Evolutionary conservation across 35 echinoderm and acorn worm species (phyloP), one percentile per base, ranked within the genome.

Genomic region (Lytechinus variegatus): DNA sequence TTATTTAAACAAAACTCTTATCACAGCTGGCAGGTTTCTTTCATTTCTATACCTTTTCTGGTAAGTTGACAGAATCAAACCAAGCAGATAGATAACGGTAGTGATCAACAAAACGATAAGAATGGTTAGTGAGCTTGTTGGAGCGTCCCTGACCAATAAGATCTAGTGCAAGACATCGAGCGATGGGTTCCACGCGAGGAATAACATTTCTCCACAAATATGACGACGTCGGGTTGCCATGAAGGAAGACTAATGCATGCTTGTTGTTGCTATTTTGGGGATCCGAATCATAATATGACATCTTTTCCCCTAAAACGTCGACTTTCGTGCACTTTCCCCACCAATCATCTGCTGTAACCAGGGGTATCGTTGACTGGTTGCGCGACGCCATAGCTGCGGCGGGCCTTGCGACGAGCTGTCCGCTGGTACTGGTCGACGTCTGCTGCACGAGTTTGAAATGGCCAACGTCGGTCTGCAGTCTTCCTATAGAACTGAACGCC

Each of bases 191-290:
- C 14, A 99, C 96, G 53, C 94, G 97, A 52, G 98, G 97, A 7
- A 99, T 97, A 21, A 99, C 86, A 95, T 99, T 95, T 52, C 98
- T 89, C 98, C 98, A 99, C 21, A 99, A 94, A 95, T 97, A 99
- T 6, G 98, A 99, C 7, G 98, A 99, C 9, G 98, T 99, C 33
- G 98, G 97, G 95, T 99, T 99, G 8, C 98, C 98, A 54, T 99
- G 98, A 3, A 99, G 92, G 87, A 99, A 99, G 16, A 96, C 95
- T 29, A 95, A 95, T 28, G 93, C 94, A 96, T 94, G 87, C 24
- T 53, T 54, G 2, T 94, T 91, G 86, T 94, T 97, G 14, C 56
- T 44, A 72, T 95, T 95, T 14, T 96, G 12, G 24, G 96, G 96
- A 71, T 97, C 97, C 0, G 98, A 99, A 86, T 99, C 98, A 88